A percentile compares a stretch with the other conserved stretches of the same genome.
phyloP scores from a whole-genome alignment of 2,113 vertebrate genomes.

The Coregonus clupeaformis region DNA sequence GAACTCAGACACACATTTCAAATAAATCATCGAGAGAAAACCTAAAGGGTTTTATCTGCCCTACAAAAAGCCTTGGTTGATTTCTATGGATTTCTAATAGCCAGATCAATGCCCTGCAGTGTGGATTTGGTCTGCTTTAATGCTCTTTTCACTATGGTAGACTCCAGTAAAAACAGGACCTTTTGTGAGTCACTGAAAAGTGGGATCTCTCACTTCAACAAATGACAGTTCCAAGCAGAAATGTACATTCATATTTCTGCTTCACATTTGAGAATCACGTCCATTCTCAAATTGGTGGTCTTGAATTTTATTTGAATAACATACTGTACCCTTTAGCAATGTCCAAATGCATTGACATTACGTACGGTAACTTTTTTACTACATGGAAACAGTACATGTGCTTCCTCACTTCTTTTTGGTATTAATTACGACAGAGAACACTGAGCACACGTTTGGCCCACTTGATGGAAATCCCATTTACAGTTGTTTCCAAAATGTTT shows the following conservation, averaged over 20 bases:
- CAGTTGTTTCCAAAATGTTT: not conserved
- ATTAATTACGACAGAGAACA: not conserved
- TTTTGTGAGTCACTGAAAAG: not conserved
- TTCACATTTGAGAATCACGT: too few relatives aligned
- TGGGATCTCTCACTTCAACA: too few relatives aligned
- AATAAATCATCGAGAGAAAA: not conserved
- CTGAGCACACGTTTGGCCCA: not conserved
- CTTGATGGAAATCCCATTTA: not conserved
- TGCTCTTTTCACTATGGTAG: not conserved
- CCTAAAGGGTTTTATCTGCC: not conserved
- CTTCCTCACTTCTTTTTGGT: not conserved
- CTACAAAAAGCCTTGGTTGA: not conserved
- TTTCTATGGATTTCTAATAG: not conserved
- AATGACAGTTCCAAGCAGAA: too few relatives aligned
- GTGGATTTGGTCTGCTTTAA: not conserved
- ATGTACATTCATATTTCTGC: too few relatives aligned
- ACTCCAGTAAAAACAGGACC: not conserved
- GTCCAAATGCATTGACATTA: too few relatives aligned
- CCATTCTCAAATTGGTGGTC: too few relatives aligned
- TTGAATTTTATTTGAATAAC: not conserved
- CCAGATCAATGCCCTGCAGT: not conserved
- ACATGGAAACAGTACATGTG: too few relatives aligned
- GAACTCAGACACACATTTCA: not conserved
- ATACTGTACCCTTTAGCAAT: too few relatives aligned
- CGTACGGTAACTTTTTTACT: too few relatives aligned